Evolutionary conservation across 2,888 invertebrate genomes (phyloP).

Genomic region (Nephrotoma flavescens): DNA sequence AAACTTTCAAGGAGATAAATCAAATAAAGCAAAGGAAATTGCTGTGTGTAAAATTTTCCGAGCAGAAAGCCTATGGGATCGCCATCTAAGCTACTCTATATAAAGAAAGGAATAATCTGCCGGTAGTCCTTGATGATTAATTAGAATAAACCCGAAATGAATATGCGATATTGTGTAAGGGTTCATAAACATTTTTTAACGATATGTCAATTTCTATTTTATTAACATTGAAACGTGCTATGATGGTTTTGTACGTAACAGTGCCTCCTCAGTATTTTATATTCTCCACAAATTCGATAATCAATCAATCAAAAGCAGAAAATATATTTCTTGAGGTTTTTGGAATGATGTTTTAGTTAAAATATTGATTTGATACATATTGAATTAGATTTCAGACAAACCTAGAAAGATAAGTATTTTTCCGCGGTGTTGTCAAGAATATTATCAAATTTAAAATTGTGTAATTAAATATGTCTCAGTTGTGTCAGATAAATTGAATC

Average conservation of each 20-base stretch:
- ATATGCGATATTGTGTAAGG: not conserved
- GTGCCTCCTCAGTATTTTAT: not conserved
- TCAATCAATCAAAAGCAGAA: not conserved
- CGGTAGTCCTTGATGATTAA: not conserved
- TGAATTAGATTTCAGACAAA: too few species aligned
- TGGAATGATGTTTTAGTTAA: too few species aligned
- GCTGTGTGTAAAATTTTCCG: not conserved
- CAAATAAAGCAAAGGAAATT: not conserved
- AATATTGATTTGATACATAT: too few species aligned
- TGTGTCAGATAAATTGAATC: too few species aligned
- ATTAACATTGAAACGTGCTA: not conserved
- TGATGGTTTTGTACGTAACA: not conserved
- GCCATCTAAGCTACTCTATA: not conserved
- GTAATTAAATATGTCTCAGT: too few species aligned
- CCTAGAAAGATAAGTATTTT: too few species aligned
- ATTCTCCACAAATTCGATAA: not conserved
- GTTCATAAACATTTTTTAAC: not conserved
- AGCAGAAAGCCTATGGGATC: not conserved
- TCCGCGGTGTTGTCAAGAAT: too few species aligned
- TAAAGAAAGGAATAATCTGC: not conserved
- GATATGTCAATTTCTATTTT: not conserved
- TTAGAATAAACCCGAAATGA: not conserved
- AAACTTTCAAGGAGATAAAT: not conserved
- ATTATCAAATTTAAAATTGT: too few species aligned
- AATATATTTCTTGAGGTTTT: not conserved